These are phyloP conservation scores for Hypotaenidia philippensis DNA, from an alignment of 2,797 vertebrate species.

Conservation along the genomic window DNA sequence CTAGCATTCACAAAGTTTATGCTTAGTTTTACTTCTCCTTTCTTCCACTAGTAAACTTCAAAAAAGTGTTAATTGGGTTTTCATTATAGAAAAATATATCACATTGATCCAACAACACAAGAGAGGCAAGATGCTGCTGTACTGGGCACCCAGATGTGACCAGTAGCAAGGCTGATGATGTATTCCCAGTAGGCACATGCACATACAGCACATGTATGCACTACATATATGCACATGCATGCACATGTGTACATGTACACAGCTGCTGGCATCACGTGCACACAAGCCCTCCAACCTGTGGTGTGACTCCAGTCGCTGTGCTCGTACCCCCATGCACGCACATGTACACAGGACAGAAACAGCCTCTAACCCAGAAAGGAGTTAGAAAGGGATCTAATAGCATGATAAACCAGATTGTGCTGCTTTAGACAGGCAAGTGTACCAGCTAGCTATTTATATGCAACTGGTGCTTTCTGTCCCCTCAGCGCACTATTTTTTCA, in stretches of 20 bases:
- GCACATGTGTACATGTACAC: too few relatives aligned
- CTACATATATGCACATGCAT: background rate
- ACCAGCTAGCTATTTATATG: background rate
- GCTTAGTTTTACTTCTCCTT: background rate
- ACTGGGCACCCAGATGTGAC: background rate
- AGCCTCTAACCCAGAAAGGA: background rate
- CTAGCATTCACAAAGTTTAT: background rate
- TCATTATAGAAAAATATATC: background rate
- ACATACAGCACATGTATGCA: background rate
- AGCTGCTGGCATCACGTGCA: background rate
- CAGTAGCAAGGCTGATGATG: background rate
- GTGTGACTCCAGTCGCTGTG: accelerated
- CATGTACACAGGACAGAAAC: background rate
- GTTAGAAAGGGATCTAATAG: background rate
- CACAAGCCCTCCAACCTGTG: background rate
- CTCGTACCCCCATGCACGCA: accelerated
- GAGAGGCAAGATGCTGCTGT: background rate
- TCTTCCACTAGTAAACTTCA: background rate
- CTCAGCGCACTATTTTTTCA: background rate
- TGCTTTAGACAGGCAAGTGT: background rate
- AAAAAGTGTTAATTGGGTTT: background rate
- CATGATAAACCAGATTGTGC: background rate
- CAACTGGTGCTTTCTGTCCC: background rate
- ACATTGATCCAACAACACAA: background rate
- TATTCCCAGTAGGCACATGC: background rate